These are phyloP conservation scores for Drosophila virilis DNA, from an alignment of 1,140 invertebrate species.

Conservation along the genomic window DNA sequence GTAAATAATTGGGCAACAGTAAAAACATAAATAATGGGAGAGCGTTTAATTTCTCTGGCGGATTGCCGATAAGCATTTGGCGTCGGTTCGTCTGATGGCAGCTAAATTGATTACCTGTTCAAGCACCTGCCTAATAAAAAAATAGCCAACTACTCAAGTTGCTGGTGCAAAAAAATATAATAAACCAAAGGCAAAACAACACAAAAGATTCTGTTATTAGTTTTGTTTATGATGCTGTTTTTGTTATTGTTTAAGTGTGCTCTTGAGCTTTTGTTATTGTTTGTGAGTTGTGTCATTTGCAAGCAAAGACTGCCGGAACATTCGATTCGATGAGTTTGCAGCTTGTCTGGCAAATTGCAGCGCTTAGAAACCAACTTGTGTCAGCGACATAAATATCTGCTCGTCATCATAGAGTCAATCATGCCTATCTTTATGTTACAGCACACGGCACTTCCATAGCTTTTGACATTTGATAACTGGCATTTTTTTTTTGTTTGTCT, in stretches of 20 bases:
- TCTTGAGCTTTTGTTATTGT: background rate
- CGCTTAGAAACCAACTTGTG: slow-evolving; percentile 24
- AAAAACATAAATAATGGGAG: slow-evolving; percentile 24
- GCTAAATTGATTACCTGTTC: slow-evolving; percentile 17
- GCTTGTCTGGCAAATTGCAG: slow-evolving; percentile 9
- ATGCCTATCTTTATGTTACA: slow-evolving; percentile 9
- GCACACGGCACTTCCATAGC: slow-evolving; percentile 19
- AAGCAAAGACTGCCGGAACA: slow-evolving; percentile 19
- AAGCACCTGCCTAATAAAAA: slow-evolving; percentile 16
- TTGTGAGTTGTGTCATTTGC: background rate
- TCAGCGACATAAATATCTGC: slow-evolving; percentile 16
- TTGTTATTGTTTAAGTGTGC: background rate
- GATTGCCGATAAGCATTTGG: slow-evolving; percentile 28
- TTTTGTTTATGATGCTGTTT: background rate
- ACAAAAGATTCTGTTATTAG: slow-evolving; percentile 3
- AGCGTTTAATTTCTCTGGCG: background rate
- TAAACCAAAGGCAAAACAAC: background rate
- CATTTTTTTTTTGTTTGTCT: background rate
- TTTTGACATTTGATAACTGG: slow-evolving; percentile 4
- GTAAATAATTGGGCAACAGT: slow-evolving; percentile 35
- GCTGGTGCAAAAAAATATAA: background rate
- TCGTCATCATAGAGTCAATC: background rate
- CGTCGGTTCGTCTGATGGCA: slow-evolving; percentile 26
- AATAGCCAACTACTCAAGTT: slow-evolving; percentile 4
- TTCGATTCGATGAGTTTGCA: slow-evolving; percentile 11